Conservation (phyloP, 2,113 vertebrate genomes). For the Paedocypris sp. region DNA sequence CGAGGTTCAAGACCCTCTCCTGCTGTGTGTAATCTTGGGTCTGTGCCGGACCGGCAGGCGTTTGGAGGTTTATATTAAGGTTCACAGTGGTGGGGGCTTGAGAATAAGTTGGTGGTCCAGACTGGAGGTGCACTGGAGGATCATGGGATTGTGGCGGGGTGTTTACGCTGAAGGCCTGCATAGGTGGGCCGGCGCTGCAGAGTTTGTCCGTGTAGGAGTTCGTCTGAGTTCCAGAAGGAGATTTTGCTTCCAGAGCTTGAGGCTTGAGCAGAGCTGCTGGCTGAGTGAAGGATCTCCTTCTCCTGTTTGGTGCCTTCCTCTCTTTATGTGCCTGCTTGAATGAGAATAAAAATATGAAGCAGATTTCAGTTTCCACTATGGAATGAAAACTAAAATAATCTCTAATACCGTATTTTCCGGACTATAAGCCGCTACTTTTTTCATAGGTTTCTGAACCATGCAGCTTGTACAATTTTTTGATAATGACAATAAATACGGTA, state of each 20-base stretch:
- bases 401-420: too few relatives aligned
- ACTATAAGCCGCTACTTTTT: too few relatives aligned
- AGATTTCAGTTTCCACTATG: not conserved
- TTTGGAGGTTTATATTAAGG: conserved; percentile 19
- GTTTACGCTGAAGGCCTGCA: conserved; percentile 12
- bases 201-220: not conserved
- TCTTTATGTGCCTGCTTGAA: conserved; percentile 32
- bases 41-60: conserved; percentile 19
- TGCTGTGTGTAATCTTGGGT: conserved; percentile 20
- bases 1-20: conserved; percentile 5
- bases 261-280: not conserved
- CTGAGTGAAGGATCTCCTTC: not conserved
- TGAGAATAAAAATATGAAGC: conserved; percentile 27
- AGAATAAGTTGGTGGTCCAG: not conserved
- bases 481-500: too few relatives aligned
- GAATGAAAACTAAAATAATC: too few relatives aligned
- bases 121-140: not conserved
- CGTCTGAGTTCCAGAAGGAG: not conserved
- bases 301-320: conserved; percentile 6
- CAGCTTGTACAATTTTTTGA: too few relatives aligned
- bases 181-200: not conserved
- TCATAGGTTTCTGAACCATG: too few relatives aligned
- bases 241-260: not conserved
- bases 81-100: conserved; percentile 22
- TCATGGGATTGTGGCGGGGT: conserved; percentile 3